These are phyloP conservation scores for Crocodylus rhombifer DNA, from an alignment of 2,797 vertebrate genomes.

Conservation along the genomic window DNA sequence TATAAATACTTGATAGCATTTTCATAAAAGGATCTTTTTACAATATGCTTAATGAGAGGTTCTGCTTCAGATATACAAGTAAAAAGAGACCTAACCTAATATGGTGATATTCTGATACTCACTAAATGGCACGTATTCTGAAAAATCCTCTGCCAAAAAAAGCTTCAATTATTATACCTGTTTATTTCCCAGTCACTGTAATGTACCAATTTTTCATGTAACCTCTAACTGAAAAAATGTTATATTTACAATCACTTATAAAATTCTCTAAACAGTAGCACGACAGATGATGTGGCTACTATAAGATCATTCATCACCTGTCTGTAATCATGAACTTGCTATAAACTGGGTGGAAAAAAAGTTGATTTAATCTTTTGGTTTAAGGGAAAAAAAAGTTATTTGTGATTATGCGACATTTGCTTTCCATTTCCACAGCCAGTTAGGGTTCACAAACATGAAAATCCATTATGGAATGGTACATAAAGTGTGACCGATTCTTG, in stretches of 20 bases:
- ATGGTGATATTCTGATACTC: slow-evolving; percentile 43
- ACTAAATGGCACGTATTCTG: slow-evolving; percentile 53
- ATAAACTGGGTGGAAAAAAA: slow-evolving; percentile 75
- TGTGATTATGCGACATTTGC: slow-evolving; percentile 91
- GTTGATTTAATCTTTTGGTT: slow-evolving; percentile 80
- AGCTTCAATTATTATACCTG: slow-evolving; percentile 75
- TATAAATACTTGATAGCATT: slow-evolving; percentile 70
- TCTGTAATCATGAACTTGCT: slow-evolving; percentile 88
- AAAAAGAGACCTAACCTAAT: slow-evolving; percentile 61
- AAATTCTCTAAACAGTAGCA: slow-evolving; percentile 80
- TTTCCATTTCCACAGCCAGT: slow-evolving; percentile 90
- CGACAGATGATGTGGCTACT: slow-evolving; percentile 87
- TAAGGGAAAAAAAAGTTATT: slow-evolving; percentile 74
- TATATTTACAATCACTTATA: slow-evolving; percentile 73
- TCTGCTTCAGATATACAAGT: slow-evolving; percentile 58
- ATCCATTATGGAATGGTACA: slow-evolving; percentile 90
- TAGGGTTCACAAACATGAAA: slow-evolving; percentile 93
- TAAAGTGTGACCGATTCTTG: slow-evolving; percentile 91
- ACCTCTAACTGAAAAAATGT: slow-evolving; percentile 76
- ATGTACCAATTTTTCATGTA: slow-evolving; percentile 77
- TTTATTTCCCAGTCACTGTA: slow-evolving; percentile 80
- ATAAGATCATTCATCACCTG: slow-evolving; percentile 89
- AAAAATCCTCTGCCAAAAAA: slow-evolving; percentile 62
- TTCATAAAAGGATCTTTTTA: slow-evolving; percentile 66
- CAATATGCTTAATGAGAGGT: slow-evolving; percentile 70